These are phyloP conservation scores for Tenthredo distinguenda DNA, from an alignment of 2,888 invertebrate genomes.

Conservation along the genomic window DNA sequence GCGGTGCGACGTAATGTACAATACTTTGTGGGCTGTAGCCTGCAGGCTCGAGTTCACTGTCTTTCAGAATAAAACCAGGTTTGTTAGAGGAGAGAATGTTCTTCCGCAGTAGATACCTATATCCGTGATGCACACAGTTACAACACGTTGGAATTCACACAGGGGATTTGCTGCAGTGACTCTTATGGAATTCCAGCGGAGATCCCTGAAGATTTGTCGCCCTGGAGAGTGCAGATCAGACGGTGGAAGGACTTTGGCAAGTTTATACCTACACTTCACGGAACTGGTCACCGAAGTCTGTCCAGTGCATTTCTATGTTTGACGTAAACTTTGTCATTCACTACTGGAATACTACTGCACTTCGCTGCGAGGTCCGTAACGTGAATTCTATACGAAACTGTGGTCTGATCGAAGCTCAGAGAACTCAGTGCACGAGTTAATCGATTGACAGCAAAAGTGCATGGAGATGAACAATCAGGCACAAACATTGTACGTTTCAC, in stretches of 20 bases:
- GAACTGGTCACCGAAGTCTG: conserved; percentile 10
- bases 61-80: background rate
- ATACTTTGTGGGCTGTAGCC: background rate
- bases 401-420: background rate
- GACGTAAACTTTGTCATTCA: background rate
- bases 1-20: background rate
- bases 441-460: background rate
- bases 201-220: conserved; percentile 31
- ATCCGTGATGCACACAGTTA: background rate
- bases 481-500: background rate
- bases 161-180: background rate
- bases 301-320: conserved; percentile 3
- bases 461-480: background rate
- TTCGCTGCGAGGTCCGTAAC: background rate
- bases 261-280: background rate
- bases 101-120: background rate
- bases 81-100: background rate
- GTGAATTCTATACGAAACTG: background rate
- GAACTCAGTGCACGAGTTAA: background rate
- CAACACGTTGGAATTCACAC: background rate
- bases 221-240: background rate
- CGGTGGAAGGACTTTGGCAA: background rate
- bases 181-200: background rate
- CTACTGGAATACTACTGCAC: background rate
- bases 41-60: background rate